Percentiles rank a stretch among this genome's conserved stretches.
Evolutionary conservation across 1,140 invertebrate genomes (phyloP).

Genomic region (Drosophila mayri): DNA sequence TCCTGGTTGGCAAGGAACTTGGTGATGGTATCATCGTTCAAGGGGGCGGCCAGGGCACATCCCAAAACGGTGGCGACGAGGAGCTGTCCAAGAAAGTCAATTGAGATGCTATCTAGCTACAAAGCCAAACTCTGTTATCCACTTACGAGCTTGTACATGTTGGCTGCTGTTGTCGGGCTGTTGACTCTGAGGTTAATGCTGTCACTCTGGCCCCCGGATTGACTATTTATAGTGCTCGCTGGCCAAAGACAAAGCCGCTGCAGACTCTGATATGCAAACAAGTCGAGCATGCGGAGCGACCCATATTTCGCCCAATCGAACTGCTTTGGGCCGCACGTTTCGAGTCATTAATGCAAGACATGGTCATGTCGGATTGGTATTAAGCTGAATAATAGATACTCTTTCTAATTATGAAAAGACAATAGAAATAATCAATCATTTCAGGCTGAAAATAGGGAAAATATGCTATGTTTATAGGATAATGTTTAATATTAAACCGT

Average conservation of each 20-base stretch:
- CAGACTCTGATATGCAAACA: conserved; percentile 54
- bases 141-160: conserved; percentile 73
- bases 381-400: conserved; percentile 7
- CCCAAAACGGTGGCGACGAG: conserved; percentile 56
- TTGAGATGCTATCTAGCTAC: conserved; percentile 9
- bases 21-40: conserved; percentile 39
- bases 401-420: neutral
- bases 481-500: neutral
- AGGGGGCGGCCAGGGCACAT: conserved; percentile 47
- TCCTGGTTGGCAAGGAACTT: conserved; percentile 48
- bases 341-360: conserved; percentile 41
- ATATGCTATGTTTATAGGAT: neutral
- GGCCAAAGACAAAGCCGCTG: conserved; percentile 30
- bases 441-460: neutral
- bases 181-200: conserved; percentile 44
- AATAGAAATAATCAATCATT: neutral
- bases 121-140: conserved; percentile 5
- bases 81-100: conserved; percentile 44
- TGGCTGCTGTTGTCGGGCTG: conserved; percentile 38
- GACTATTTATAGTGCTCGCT: conserved; percentile 64
- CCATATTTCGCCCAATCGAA: conserved; percentile 46
- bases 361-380: neutral
- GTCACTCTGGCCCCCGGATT: conserved; percentile 21
- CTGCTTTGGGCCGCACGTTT: conserved; percentile 45
- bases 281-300: conserved; percentile 45